Percentiles rank a stretch among this genome's conserved stretches.
Evolutionary conservation across 2,888 invertebrate genomes (phyloP).

Genomic region (Muscina levida): DNA sequence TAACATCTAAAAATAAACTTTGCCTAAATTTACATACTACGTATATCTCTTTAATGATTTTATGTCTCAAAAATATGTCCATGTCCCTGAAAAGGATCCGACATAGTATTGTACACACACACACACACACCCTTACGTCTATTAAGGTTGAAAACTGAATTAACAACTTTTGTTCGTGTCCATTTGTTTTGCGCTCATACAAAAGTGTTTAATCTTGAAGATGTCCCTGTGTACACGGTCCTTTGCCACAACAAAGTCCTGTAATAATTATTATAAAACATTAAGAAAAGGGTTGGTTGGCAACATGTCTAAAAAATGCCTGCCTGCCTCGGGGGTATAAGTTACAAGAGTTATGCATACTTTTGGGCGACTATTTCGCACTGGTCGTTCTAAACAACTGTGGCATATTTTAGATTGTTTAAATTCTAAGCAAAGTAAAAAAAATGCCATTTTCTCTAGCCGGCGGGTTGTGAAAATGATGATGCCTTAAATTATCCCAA

Average conservation of each 20-base stretch:
- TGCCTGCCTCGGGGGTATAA: not conserved
- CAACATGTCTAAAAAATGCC: not conserved
- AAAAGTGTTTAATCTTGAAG: slow-evolving; percentile 1
- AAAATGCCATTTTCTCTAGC: not conserved
- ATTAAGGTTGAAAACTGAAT: not conserved
- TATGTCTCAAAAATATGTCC: no score
- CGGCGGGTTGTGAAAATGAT: not conserved
- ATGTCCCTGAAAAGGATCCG: no score
- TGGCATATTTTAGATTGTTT: slow-evolving; percentile 25
- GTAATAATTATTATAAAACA: slow-evolving; percentile 4
- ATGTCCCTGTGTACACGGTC: no score
- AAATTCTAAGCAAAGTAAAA: not conserved
- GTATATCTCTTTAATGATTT: no score
- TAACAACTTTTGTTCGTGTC: not conserved
- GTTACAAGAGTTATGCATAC: not conserved
- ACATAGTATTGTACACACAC: no score
- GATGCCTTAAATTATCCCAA: not conserved
- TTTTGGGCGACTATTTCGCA: not conserved
- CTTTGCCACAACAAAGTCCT: no score
- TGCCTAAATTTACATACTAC: no score
- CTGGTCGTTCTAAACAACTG: slow-evolving; percentile 19
- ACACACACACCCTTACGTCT: no score
- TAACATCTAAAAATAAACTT: no score
- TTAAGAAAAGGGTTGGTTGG: not conserved
- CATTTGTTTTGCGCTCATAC: not conserved